phyloP scores from a whole-genome alignment of 2,888 invertebrate genomes.

The Ochropleura plecta region DNA sequence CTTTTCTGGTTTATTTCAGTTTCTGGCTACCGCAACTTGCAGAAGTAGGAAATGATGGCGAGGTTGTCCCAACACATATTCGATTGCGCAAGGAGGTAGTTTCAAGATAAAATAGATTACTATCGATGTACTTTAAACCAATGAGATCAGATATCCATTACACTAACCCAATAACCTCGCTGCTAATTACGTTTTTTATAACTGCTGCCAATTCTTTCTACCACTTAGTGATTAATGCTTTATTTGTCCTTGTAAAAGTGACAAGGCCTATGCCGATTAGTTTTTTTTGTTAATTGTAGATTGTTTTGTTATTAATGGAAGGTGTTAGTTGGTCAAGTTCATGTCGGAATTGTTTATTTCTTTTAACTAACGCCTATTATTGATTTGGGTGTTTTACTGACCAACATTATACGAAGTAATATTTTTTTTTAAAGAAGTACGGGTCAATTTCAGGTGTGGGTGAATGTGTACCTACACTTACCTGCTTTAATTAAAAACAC shows the following conservation, averaged over 20 bases:
- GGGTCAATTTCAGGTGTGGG: not conserved
- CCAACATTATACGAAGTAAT: not conserved
- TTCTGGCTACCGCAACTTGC: not conserved
- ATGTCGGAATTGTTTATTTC: slow-evolving; percentile 21
- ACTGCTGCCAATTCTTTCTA: slow-evolving; percentile 57
- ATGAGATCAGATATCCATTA: slow-evolving; percentile 56
- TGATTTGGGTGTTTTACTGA: not conserved
- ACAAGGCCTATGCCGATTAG: slow-evolving; percentile 55
- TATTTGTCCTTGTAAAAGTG: slow-evolving; percentile 54
- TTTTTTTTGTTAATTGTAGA: slow-evolving; percentile 48
- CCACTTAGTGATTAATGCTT: slow-evolving; percentile 56
- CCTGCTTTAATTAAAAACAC: not conserved
- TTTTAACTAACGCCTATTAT: too few relatives aligned
- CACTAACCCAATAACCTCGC: slow-evolving; percentile 52
- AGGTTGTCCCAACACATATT: not conserved
- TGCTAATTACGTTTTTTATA: slow-evolving; percentile 50
- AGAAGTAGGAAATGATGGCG: not conserved
- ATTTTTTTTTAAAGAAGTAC: not conserved
- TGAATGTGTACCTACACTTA: not conserved
- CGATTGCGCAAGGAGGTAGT: not conserved
- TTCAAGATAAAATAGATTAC: slow-evolving; percentile 16
- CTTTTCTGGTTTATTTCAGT: not conserved
- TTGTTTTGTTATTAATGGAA: slow-evolving; percentile 55
- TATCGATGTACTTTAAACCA: slow-evolving; percentile 30
- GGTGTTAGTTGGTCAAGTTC: slow-evolving; percentile 59